phyloP scores from a whole-genome alignment of 2,888 invertebrate genomes.

The Pherbina coryleti region DNA sequence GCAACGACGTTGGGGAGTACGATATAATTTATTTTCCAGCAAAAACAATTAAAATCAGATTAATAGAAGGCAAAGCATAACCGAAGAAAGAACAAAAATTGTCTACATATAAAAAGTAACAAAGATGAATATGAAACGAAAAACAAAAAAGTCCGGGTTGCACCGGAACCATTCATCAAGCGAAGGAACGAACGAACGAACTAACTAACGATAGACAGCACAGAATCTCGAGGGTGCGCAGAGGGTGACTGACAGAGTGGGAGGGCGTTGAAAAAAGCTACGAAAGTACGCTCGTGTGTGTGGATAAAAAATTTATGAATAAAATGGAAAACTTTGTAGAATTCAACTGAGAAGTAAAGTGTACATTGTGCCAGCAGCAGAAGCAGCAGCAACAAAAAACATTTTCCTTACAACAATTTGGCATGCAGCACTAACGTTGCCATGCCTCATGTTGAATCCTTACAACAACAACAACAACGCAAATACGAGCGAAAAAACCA shows the following conservation, averaged over 20 bases:
- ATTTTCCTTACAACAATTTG: constrained; percentile 18
- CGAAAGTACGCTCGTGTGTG: neutral
- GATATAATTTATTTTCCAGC: constrained; percentile 52
- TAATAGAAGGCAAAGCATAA: constrained; percentile 39
- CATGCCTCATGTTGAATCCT: constrained; percentile 28
- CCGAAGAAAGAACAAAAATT: neutral
- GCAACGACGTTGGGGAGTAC: constrained; percentile 41
- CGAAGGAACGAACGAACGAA: neutral
- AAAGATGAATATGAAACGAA: neutral
- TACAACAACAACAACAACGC: neutral
- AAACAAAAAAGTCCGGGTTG: neutral
- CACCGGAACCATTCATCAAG: constrained; percentile 19
- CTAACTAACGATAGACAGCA: neutral
- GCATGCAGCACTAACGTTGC: constrained; percentile 7
- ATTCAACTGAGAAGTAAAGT: neutral
- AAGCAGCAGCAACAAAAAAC: neutral
- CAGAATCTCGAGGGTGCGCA: neutral
- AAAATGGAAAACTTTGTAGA: constrained; percentile 24
- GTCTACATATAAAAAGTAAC: constrained; percentile 11
- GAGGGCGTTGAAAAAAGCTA: neutral
- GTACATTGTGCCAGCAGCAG: neutral
- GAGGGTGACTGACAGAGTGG: neutral
- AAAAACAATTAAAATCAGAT: constrained; percentile 55
- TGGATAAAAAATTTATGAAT: constrained; percentile 23
- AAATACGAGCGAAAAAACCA: constrained; percentile 7